These are phyloP conservation scores for Alaudala cheleensis DNA, from an alignment of 2,113 vertebrate species.

Conservation along the genomic window DNA sequence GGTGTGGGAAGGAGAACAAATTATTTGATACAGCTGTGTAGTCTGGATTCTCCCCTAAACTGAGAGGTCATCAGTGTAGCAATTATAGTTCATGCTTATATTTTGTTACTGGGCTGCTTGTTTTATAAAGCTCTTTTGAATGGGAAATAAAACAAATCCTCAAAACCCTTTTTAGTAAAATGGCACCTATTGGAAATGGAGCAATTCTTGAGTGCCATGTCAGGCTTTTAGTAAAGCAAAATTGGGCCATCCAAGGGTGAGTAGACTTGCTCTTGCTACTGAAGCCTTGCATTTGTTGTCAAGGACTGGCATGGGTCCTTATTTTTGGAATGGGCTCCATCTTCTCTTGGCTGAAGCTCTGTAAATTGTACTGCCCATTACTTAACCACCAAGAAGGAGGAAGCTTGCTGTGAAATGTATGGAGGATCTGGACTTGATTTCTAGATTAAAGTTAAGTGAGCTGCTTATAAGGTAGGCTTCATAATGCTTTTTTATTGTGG, in stretches of 20 bases:
- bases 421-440: constrained; percentile 24
- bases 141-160: background rate
- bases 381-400: background rate
- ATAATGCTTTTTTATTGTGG: background rate
- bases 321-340: background rate
- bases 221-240: background rate
- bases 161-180: background rate
- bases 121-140: background rate
- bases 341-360: constrained; percentile 1
- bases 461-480: background rate
- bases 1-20: background rate
- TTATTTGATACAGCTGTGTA: background rate
- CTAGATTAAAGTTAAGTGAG: background rate
- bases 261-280: background rate
- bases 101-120: background rate
- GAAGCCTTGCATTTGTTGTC: background rate
- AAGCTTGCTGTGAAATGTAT: background rate
- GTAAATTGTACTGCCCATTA: background rate
- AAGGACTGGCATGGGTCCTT: background rate
- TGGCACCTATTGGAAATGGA: background rate
- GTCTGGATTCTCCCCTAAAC: background rate
- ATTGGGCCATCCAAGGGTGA: background rate
- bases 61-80: background rate
- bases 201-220: background rate
- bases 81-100: background rate